phyloP scores from a whole-genome alignment of 2,888 invertebrate genomes.

The Adelognathus sp. region DNA sequence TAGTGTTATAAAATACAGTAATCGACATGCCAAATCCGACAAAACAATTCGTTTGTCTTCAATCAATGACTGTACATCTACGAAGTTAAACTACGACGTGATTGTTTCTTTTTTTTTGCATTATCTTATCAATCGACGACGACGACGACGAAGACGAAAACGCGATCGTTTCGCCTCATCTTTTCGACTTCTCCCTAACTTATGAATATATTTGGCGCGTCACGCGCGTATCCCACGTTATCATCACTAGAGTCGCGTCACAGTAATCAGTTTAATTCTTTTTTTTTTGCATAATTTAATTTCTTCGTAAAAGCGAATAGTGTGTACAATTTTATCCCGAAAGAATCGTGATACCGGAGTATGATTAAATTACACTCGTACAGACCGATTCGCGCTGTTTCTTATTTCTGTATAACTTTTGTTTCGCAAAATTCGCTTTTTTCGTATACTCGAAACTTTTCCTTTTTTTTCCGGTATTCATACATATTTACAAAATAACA shows the following conservation, averaged over 20 bases:
- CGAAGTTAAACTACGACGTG: constrained; percentile 9
- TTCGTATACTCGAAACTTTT: background rate
- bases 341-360: background rate
- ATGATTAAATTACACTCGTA: background rate
- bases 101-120: background rate
- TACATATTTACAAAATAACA: constrained; percentile 3
- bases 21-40: constrained; percentile 16
- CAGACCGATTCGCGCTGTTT: background rate
- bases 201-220: background rate
- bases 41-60: background rate
- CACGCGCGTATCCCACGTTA: background rate
- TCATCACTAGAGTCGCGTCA: constrained; percentile 14
- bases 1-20: constrained; percentile 52
- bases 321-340: background rate
- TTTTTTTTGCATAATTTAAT: background rate
- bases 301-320: background rate
- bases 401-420: background rate
- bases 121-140: constrained; percentile 10
- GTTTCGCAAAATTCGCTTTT: background rate
- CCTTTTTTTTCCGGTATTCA: background rate
- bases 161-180: constrained; percentile 14
- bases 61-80: constrained; percentile 7
- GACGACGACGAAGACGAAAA: constrained; percentile 5
- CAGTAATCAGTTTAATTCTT: background rate
- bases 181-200: constrained; percentile 1